Base-by-base conservation (phyloP, 2,888 invertebrate genomes). In the Morpho achilles region DNA sequence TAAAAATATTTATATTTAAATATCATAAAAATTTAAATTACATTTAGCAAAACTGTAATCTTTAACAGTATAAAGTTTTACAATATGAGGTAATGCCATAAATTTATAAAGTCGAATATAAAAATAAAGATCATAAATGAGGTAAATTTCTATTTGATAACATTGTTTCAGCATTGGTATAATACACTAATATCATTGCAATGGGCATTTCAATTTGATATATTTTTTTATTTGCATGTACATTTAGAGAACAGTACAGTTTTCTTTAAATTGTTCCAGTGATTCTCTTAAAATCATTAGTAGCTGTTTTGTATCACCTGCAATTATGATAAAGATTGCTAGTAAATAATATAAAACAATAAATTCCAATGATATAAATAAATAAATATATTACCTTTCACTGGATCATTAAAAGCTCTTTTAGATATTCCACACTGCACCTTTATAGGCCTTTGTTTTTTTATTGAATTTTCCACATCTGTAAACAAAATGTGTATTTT, bases 391-490 rank as follows among this genome's bases (percentile, higher is more conserved):
- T 50, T 63, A 87, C 88, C 87, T 76, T 65, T 74, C 0, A 69
- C 67, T 45, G 79, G 79, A 65, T 90, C 89, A 73, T 84, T 80
- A 0, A 90, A 65, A 7, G 84, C 85, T 61, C 87, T 78, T 57
- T 82, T 88, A 0, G 75, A 77, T 7, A 76, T 72, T 2, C 89
- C 89, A 70, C 84, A 86, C 63, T 88, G 88, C 8, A 88, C 68
- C 71, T 90, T 90, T 41, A 87, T 82, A 0, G 89, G 87, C 46
- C 74, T 84, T 58, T 89, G 89, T 56, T 81, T 82, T 64, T 79
- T 85, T 16, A 78, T 59, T 4, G 81, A 78, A 44, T 75, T 75
- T 67, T 87, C 87, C 4, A 90, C 76, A 78, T 90, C 89, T 88
- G 73, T 8, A 78, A 79, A 39, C 5, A 52, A 56, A 57, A 16